Evolutionary conservation across 2,797 vertebrate genomes (phyloP).

Genomic region (Psittacula derbiana): DNA sequence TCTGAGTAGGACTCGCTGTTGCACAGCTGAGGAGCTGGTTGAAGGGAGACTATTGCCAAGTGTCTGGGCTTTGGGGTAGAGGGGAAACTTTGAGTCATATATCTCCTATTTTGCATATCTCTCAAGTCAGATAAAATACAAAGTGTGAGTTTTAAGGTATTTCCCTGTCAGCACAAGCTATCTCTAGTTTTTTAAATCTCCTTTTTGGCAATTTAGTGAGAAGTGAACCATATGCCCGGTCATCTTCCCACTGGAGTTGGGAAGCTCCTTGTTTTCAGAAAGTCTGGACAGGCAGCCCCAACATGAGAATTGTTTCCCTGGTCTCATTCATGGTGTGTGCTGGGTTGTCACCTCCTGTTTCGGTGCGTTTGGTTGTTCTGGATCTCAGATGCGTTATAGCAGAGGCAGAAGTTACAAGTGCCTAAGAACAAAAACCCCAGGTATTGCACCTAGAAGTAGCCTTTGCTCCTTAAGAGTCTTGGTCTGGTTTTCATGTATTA

Average conservation of each 20-base stretch:
- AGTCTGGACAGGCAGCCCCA: background rate
- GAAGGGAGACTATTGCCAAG: background rate
- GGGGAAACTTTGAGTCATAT: background rate
- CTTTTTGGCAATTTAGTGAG: background rate
- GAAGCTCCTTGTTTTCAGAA: background rate
- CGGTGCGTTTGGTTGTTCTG: background rate
- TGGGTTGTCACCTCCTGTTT: background rate
- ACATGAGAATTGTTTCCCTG: background rate
- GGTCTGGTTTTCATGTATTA: background rate
- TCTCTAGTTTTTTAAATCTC: background rate
- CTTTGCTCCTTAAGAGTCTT: background rate
- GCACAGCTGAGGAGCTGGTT: background rate
- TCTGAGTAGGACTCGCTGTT: background rate
- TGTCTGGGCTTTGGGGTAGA: background rate
- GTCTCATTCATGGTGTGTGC: accelerated
- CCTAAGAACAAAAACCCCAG: background rate
- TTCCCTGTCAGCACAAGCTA: background rate
- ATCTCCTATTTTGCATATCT: background rate
- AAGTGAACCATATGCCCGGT: background rate
- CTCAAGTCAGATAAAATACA: background rate
- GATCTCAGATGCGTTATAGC: background rate
- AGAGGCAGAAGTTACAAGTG: background rate
- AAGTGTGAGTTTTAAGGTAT: background rate
- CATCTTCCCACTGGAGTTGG: background rate
- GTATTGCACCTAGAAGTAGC: background rate